Evolutionary conservation across 2,888 invertebrate genomes (phyloP).

Genomic region (Arrhopalites spinosus): DNA sequence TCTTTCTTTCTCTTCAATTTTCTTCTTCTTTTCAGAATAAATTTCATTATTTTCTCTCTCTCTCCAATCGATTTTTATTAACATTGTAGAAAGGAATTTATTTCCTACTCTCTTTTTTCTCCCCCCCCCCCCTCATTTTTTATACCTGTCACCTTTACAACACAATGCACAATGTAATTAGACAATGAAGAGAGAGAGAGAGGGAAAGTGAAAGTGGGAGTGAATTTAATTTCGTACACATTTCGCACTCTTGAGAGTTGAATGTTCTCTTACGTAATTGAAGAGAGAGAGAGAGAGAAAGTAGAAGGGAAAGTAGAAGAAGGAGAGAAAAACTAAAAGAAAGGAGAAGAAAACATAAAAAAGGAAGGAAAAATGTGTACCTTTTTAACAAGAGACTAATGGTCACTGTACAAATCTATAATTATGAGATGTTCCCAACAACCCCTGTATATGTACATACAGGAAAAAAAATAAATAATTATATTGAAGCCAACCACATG

Average conservation of each 20-base stretch:
- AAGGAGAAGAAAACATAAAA: not conserved
- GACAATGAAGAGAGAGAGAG: slow-evolving; percentile 1
- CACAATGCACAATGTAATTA: too few relatives aligned
- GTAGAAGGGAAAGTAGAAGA: not conserved
- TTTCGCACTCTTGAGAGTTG: not conserved
- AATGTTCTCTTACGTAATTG: too few relatives aligned
- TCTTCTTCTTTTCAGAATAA: too few relatives aligned
- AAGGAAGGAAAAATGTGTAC: not conserved
- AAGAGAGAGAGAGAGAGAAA: not conserved
- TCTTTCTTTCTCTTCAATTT: too few relatives aligned
- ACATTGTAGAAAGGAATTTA: too few relatives aligned
- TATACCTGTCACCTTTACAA: too few relatives aligned
- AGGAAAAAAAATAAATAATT: too few relatives aligned
- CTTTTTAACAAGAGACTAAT: not conserved
- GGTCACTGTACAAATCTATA: not conserved
- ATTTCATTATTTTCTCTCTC: too few relatives aligned
- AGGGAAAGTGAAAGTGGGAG: not conserved
- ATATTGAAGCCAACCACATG: not conserved
- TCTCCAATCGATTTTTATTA: too few relatives aligned
- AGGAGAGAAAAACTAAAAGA: not conserved
- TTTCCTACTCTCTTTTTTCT: too few relatives aligned
- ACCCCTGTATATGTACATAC: not conserved
- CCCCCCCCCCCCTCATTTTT: too few relatives aligned
- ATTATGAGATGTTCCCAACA: not conserved
- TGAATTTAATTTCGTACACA: not conserved